phyloP scores from a whole-genome alignment of 2,888 invertebrate species.

The Folsomia manolachei region DNA sequence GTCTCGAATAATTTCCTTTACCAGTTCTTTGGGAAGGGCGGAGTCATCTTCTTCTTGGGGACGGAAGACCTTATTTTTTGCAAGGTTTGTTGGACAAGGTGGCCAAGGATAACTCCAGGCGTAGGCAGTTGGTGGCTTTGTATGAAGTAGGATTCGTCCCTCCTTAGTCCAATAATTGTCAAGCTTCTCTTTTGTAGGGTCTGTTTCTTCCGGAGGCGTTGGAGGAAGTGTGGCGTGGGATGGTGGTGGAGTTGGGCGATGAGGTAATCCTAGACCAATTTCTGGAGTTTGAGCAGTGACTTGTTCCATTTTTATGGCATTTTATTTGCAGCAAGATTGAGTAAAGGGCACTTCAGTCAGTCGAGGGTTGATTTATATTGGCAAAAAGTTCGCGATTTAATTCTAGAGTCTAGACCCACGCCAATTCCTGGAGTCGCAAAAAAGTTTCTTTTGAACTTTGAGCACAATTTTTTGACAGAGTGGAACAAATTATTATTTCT shows the following conservation, averaged over 20 bases:
- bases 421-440: background rate
- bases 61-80: constrained; percentile 44
- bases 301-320: background rate
- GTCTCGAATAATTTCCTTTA: background rate
- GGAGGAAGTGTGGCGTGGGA: background rate
- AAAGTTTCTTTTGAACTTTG: background rate
- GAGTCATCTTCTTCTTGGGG: constrained; percentile 20
- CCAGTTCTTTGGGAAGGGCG: background rate
- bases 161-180: constrained; percentile 37
- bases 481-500: background rate
- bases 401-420: too few species aligned
- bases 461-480: background rate
- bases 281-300: too few species aligned
- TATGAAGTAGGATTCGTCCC: constrained; percentile 33
- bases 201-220: constrained; percentile 11
- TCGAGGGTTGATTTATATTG: too few species aligned
- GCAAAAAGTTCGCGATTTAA: too few species aligned
- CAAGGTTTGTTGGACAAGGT: constrained; percentile 43
- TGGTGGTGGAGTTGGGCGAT: background rate
- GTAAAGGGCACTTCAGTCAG: too few species aligned
- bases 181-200: too few species aligned
- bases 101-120: constrained; percentile 43
- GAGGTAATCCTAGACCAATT: too few species aligned
- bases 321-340: too few species aligned
- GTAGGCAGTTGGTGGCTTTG: constrained; percentile 37